Evolutionary conservation across 2,888 invertebrate genomes (phyloP), one percentile per base, ranked within the genome.

Genomic region (Coleophora deauratella): DNA sequence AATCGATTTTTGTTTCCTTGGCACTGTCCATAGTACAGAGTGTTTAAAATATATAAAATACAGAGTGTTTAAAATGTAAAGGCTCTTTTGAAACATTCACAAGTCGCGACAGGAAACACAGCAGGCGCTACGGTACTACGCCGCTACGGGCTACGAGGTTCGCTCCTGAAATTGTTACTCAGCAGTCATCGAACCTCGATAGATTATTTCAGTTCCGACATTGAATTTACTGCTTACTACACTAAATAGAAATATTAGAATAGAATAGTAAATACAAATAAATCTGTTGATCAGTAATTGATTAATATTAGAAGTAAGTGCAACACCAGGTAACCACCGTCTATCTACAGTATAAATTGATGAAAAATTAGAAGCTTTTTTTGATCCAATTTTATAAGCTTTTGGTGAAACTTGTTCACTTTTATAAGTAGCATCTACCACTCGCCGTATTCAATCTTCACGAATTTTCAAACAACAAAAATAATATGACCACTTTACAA

Each of bases 21-120:
- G n/a, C n/a, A n/a, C n/a, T n/a, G n/a, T n/a, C n/a, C n/a, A n/a
- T n/a, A n/a, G n/a, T n/a, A n/a, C n/a, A n/a, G n/a, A n/a, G n/a
- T n/a, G n/a, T n/a, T n/a, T n/a, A n/a, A n/a, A n/a, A n/a, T n/a
- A n/a, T n/a, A n/a, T n/a, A n/a, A n/a, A n/a, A n/a, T n/a, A n/a
- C n/a, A n/a, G n/a, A n/a, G n/a, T n/a, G n/a, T n/a, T n/a, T n/a
- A n/a, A n/a, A n/a, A n/a, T n/a, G n/a, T n/a, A n/a, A n/a, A n/a
- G n/a, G n/a, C n/a, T n/a, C n/a, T n/a, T n/a, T n/a, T n/a, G n/a
- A n/a, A n/a, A n/a, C n/a, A 55, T 21, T 6, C 6, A 4, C 21
- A 21, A 21, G 21, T 21, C 57, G 50, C 54, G 53, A 56, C 72
- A 72, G 81, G 82, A 81, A 67, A 69, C 63, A 62, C 80, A 80